Base-by-base conservation (phyloP, 2,888 invertebrate genomes). In the Epirrhoe alternata region DNA sequence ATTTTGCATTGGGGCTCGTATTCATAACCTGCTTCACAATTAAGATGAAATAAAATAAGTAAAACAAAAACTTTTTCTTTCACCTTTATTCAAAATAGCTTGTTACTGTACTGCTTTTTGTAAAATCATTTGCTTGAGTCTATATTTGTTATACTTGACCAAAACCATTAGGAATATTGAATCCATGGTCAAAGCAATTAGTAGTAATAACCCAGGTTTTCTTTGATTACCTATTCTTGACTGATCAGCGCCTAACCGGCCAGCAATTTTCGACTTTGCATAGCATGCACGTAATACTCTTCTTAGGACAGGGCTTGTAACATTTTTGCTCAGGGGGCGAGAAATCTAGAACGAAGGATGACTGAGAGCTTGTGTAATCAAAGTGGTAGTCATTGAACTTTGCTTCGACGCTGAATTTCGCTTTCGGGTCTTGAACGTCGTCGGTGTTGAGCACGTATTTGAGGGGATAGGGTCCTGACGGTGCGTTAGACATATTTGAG, bases 381-480 rank as follows among this genome's bases (percentile, higher is more conserved):
- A 92, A 92, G 63, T 86, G 88, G 62, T 90, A 89, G 61, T 92
- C 90, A 61, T 93, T 93, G 66, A 82, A 92, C 72, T 92, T 92
- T 0, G 89, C 92, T 77, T 93, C 92, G 1, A 93, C 84, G 66
- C 90, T 89, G 73, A 79, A 92, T 74, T 86, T 91, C 0, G 77
- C 77, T 0, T 74, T 12, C 16, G 14, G 12, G 5, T 33, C 12
- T 10, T 72, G 51, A 8, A 70, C 59, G 4, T 75, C 75, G 30
- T 83, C 81, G 6, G 86, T 82, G 69, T 92, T 85, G 0, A 93
- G 82, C 0, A 92, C 91, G 68, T 93, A 93, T 74, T 92, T 93
- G 1, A 93, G 74, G 1, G 92, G 92, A 66, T 85, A 88, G 0
- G 88, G 89, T 12, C 92, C 90, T 0, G 87, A 88, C 0, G 92